phyloP scores from a whole-genome alignment of 2,888 invertebrate genomes.

The Caenorhabditis drosophilae region DNA sequence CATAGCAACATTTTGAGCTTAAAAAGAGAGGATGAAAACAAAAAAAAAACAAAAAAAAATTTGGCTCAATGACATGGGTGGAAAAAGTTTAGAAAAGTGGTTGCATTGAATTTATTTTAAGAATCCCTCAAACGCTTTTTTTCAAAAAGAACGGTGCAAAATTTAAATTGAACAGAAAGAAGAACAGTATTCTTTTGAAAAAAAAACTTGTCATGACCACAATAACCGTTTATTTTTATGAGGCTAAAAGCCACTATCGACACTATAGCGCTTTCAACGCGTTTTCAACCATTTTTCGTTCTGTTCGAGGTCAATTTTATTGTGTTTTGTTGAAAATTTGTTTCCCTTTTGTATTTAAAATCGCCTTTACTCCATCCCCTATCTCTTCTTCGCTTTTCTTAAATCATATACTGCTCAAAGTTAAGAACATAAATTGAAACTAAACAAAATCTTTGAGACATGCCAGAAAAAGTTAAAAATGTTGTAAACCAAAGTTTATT shows the following conservation, averaged over 20 bases:
- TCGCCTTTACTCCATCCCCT: too few species aligned
- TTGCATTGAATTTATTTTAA: too few species aligned
- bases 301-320: conserved; percentile 31
- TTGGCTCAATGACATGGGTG: too few species aligned
- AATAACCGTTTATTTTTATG: conserved; percentile 62
- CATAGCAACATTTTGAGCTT: background rate
- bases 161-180: too few species aligned
- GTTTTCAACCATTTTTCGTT: conserved; percentile 2
- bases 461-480: too few species aligned
- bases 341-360: background rate
- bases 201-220: conserved; percentile 40
- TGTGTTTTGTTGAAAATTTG: background rate
- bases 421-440: too few species aligned
- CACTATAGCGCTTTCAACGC: conserved; percentile 26
- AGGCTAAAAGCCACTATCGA: conserved; percentile 35
- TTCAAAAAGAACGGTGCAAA: background rate
- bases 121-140: background rate
- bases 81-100: too few species aligned
- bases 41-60: too few species aligned
- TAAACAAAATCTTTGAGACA: too few species aligned
- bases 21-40: conserved; percentile 3
- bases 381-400: too few species aligned
- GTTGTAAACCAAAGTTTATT: too few species aligned
- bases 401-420: too few species aligned
- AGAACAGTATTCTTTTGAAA: conserved; percentile 19